Conservation (phyloP, 2,888 invertebrate species). For the Nycteola revayana region DNA sequence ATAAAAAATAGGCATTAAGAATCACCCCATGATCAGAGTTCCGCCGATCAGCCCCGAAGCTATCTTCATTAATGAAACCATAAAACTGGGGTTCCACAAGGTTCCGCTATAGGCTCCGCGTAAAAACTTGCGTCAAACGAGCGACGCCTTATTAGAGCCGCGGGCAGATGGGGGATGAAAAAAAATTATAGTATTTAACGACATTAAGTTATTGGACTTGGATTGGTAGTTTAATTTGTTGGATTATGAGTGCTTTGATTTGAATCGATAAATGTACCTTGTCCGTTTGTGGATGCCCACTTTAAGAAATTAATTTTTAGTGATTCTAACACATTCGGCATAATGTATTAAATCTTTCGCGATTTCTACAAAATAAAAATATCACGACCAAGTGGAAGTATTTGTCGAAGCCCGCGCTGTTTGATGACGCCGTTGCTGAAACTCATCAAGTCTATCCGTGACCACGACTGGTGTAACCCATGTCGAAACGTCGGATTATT, state of each 20-base stretch:
- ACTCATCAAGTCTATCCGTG: too few species aligned
- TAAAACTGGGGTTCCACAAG: slow-evolving; percentile 57
- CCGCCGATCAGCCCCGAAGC: slow-evolving; percentile 73
- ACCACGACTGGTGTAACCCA: too few species aligned
- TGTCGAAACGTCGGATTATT: too few species aligned
- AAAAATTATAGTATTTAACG: slow-evolving; percentile 59
- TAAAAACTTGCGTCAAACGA: slow-evolving; percentile 64
- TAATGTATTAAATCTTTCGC: neutral
- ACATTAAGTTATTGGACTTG: slow-evolving; percentile 55
- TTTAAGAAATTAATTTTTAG: neutral
- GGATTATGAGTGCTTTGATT: neutral
- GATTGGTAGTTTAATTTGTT: slow-evolving; percentile 37
- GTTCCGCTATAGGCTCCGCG: slow-evolving; percentile 22
- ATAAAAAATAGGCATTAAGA: slow-evolving; percentile 58
- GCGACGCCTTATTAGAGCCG: slow-evolving; percentile 68
- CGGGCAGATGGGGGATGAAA: slow-evolving; percentile 53
- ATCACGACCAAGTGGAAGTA: neutral
- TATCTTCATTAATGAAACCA: slow-evolving; percentile 75
- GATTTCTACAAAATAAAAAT: neutral
- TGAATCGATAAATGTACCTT: neutral
- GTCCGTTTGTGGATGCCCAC: neutral
- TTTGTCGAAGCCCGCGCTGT: neutral
- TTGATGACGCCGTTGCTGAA: too few species aligned
- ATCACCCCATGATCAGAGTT: slow-evolving; percentile 61
- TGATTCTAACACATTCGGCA: neutral